Conservation (phyloP, 2,888 invertebrate genomes). For the Hirudinaria manillensis region DNA sequence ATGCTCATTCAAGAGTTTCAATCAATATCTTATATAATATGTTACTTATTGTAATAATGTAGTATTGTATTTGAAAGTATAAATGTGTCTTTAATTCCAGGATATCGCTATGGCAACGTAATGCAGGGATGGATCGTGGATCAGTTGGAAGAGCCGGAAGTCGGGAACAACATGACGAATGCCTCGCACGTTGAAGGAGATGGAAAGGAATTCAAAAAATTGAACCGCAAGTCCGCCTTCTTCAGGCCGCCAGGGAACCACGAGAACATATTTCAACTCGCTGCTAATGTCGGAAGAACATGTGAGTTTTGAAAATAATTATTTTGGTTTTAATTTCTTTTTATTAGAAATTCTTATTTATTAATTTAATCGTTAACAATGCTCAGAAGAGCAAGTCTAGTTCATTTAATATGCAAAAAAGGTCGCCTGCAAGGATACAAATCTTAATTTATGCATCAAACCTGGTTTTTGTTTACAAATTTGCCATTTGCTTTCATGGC, state of each 20-base stretch:
- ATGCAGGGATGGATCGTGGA: slow-evolving; percentile 24
- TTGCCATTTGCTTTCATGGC: no score
- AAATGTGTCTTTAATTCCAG: background rate
- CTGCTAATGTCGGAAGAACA: background rate
- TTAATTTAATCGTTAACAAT: background rate
- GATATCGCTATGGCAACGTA: slow-evolving; percentile 11
- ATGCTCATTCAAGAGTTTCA: no score
- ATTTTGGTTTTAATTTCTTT: background rate
- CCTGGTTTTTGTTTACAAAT: no score
- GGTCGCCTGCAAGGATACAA: no score
- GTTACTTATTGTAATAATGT: no score
- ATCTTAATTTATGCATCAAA: no score
- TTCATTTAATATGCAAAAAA: no score
- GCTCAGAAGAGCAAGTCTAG: no score
- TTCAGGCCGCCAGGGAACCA: background rate
- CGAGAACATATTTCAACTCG: slow-evolving; percentile 13
- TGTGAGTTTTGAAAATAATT: background rate
- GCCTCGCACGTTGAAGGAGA: background rate
- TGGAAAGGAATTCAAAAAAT: background rate
- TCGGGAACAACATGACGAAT: background rate
- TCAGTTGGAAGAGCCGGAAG: background rate
- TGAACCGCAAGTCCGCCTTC: slow-evolving; percentile 11
- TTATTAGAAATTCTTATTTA: no score
- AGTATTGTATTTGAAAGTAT: no score
- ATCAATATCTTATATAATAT: no score